A percentile compares a stretch with the other conserved stretches of the same genome.
phyloP scores from a whole-genome alignment of 2,113 vertebrate genomes.

The Anoura caudifer region DNA sequence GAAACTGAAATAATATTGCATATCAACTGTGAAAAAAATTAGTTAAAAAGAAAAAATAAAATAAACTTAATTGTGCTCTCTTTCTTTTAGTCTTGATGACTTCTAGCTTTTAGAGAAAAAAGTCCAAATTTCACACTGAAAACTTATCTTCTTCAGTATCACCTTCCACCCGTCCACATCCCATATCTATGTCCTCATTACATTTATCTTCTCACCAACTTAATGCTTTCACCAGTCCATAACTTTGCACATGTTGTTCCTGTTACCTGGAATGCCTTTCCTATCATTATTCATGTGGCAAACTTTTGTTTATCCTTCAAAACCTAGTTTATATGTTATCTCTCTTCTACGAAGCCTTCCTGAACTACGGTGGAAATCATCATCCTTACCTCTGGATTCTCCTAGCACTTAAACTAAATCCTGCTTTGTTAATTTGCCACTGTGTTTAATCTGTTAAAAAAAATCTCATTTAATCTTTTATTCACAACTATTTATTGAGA shows the following conservation, averaged over 20 bases:
- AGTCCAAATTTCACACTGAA: neutral
- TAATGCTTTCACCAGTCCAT: too few species aligned
- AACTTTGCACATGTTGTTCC: neutral
- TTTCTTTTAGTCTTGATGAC: neutral
- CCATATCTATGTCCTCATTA: neutral
- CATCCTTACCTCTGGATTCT: neutral
- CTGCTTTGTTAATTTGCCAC: neutral
- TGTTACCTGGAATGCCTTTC: neutral
- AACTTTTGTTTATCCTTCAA: neutral
- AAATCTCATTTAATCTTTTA: neutral
- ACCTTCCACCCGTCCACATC: neutral
- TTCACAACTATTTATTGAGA: neutral
- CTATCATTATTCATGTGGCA: neutral
- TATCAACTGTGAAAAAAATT: neutral
- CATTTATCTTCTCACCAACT: neutral
- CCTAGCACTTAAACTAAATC: neutral
- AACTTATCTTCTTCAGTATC: neutral
- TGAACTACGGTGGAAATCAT: neutral
- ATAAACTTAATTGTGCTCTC: neutral
- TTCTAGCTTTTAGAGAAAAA: neutral
- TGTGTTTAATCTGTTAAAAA: neutral
- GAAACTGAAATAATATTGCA: neutral
- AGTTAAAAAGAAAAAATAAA: neutral
- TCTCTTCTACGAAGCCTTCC: neutral
- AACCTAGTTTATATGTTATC: neutral